A percentile compares a stretch with the other conserved stretches of the same genome.
Conservation (phyloP, 2,888 invertebrate genomes). For the Cheilosia pagana region DNA sequence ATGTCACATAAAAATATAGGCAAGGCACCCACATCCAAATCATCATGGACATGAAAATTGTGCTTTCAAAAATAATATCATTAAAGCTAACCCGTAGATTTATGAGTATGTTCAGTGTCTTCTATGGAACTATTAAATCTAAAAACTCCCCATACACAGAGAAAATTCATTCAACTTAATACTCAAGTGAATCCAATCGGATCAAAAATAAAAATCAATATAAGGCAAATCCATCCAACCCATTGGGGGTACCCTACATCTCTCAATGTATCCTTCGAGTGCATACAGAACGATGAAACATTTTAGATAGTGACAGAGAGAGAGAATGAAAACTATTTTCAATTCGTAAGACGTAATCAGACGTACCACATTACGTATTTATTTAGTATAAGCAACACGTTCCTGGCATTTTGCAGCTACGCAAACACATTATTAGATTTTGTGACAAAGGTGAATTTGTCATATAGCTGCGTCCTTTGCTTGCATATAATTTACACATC, state of each 20-base stretch:
- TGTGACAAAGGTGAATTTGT: constrained; percentile 61
- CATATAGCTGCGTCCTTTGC: constrained; percentile 29
- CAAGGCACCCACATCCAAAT: constrained; percentile 33
- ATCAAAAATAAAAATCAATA: constrained; percentile 63
- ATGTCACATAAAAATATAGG: constrained; percentile 11
- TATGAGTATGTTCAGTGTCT: background rate
- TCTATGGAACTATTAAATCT: constrained; percentile 12
- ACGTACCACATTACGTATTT: constrained; percentile 61
- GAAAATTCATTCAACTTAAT: constrained; percentile 57
- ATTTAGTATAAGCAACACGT: constrained; percentile 65
- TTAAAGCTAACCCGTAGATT: background rate
- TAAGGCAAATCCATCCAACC: constrained; percentile 14
- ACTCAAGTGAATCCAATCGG: constrained; percentile 49
- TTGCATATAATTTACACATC: constrained; percentile 59
- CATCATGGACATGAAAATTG: constrained; percentile 48
- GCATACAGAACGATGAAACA: constrained; percentile 26
- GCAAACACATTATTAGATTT: constrained; percentile 69
- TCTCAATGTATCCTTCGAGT: constrained; percentile 15
- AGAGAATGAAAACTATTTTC: constrained; percentile 55
- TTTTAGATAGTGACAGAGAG: constrained; percentile 13
- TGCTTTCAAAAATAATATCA: constrained; percentile 23
- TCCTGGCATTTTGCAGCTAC: constrained; percentile 58
- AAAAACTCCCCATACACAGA: background rate
- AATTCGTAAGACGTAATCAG: constrained; percentile 64
- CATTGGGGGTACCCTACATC: background rate